Evolutionary conservation across 2,113 vertebrate species (phyloP), one percentile per base, ranked within the genome.

Genomic region (Ceyx margarethae): DNA sequence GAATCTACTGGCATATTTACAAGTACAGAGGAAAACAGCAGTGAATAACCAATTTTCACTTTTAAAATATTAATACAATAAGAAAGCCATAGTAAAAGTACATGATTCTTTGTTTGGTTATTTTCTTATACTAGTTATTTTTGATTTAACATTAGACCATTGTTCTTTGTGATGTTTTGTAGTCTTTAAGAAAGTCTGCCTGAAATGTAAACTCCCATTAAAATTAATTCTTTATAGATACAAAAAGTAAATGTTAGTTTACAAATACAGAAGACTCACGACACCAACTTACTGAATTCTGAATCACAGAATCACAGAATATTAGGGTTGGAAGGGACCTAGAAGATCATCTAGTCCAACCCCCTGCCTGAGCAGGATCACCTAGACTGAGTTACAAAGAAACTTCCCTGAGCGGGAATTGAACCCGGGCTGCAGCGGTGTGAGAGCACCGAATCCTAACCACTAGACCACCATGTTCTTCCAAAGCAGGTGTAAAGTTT

Each of bases 361-460:
- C 37, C 37, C 37, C 37, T 37, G 37, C 37, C 37, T 11, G 37
- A 37, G 37, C 37, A 37, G 37, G 37, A 37, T 37, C 37, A 37
- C 37, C 37, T 37, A 37, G 37, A 10, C 10, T 9, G 37, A 37
- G 37, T 37, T 37, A 37, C 37, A 37, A 37, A 37, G 37, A 37
- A 37, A 37, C 37, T 37, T 37, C 37, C 37, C 37, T 37, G 37
- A 37, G 37, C 37, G 10, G 37, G 37, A 37, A 37, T 37, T 37
- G 37, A 37, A 37, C 37, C 37, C 10, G 37, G 37, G 37, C 37
- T 37, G 37, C 37, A 37, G 37, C 37, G 37, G 37, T 37, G 97
- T 98, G 97, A 98, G 97, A 98, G 98, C 97, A 97, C 98, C 98
- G 97, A 98, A 98, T 98, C 98, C 98, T 98, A 97, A 97, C 97